Evolutionary conservation across 2,888 invertebrate species (phyloP).

Genomic region (Pristionchus japonicus): DNA sequence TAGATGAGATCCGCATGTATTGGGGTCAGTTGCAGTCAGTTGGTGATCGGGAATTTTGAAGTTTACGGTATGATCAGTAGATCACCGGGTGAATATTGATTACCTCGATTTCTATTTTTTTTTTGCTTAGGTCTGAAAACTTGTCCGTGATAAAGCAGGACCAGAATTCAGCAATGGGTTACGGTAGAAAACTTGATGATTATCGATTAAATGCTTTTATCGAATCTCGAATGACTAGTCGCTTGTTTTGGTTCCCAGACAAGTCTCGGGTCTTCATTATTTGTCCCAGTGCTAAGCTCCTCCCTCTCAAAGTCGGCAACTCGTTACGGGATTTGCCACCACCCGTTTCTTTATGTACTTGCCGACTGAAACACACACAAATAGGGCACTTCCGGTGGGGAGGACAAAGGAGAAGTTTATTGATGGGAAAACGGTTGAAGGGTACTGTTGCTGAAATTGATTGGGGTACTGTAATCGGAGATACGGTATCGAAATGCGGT

Average conservation of each 20-base stretch:
- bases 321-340: constrained; percentile 27
- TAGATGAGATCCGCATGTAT: neutral
- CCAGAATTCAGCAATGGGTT: no score
- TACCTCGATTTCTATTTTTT: no score
- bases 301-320: neutral
- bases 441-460: no score
- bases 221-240: no score
- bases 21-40: neutral
- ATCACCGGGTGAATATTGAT: neutral
- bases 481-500: neutral
- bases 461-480: neutral
- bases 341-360: neutral
- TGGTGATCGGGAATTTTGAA: neutral
- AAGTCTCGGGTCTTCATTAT: neutral
- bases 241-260: neutral
- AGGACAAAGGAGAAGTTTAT: neutral
- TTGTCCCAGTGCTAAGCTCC: constrained; percentile 19
- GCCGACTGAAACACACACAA: neutral
- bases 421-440: no score
- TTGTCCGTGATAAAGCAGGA: no score
- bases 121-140: no score
- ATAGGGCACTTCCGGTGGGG: neutral
- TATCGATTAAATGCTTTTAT: no score
- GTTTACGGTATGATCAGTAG: neutral
- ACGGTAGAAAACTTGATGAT: no score